Conservation (phyloP, 1,140 invertebrate species). For the Hestina assimilis region DNA sequence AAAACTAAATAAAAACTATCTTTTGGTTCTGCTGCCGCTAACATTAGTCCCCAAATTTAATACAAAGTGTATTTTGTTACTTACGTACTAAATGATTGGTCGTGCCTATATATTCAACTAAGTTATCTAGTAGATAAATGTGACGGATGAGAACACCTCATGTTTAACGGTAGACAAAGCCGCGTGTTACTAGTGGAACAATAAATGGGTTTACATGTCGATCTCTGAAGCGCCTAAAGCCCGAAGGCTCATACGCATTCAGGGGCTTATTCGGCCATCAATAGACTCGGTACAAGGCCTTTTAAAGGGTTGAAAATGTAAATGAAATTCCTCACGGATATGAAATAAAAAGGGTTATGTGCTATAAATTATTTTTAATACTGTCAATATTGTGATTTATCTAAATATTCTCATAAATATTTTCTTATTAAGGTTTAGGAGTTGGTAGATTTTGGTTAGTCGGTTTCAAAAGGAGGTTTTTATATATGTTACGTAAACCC, state of each 20-base stretch:
- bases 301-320: conserved; percentile 30
- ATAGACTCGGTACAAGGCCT: conserved; percentile 20
- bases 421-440: no score
- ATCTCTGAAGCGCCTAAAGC: conserved; percentile 40
- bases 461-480: no score
- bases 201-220: conserved; percentile 40
- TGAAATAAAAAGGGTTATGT: conserved; percentile 18
- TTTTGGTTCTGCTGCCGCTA: no score
- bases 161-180: conserved; percentile 25
- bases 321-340: conserved; percentile 24
- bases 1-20: no score
- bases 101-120: neutral
- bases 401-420: no score
- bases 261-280: conserved; percentile 29
- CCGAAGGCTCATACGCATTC: conserved; percentile 30
- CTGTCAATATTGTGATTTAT: no score
- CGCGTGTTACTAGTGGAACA: conserved; percentile 34
- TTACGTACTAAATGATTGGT: no score
- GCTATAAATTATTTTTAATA: neutral
- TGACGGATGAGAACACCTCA: conserved; percentile 13
- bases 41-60: no score
- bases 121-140: neutral
- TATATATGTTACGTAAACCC: no score
- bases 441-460: no score
- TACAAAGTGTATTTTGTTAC: no score